Percentiles rank a stretch among this genome's conserved stretches.
These are phyloP conservation scores for Drosophila greeni DNA, from an alignment of 2,888 invertebrate species.

Conservation along the genomic window DNA sequence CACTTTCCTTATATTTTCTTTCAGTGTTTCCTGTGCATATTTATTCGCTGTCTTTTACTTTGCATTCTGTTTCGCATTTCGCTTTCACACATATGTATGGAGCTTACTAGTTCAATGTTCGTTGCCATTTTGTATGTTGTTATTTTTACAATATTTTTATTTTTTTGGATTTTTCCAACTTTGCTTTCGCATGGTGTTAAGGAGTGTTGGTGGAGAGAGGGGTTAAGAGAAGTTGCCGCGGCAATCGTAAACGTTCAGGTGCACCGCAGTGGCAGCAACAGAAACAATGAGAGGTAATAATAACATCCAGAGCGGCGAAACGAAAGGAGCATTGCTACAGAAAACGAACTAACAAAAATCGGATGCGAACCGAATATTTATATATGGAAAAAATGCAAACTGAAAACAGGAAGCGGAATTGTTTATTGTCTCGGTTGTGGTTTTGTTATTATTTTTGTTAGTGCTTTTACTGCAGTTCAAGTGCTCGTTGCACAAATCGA, in stretches of 20 bases:
- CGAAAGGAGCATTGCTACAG: constrained; percentile 13
- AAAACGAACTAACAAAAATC: constrained; percentile 15
- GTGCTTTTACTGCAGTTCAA: constrained; percentile 14
- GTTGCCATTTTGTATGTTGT: constrained; percentile 9
- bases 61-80: constrained; percentile 13
- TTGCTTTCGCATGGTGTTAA: neutral
- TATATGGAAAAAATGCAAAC: constrained; percentile 29
- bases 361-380: constrained; percentile 26
- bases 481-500: constrained; percentile 35
- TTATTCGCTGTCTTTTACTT: constrained; percentile 21
- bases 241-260: constrained; percentile 66
- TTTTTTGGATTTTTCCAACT: neutral
- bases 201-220: constrained; percentile 6
- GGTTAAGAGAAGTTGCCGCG: constrained; percentile 35
- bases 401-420: constrained; percentile 35
- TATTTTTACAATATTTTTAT: constrained; percentile 1
- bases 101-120: constrained; percentile 34
- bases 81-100: constrained; percentile 20
- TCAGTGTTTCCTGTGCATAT: constrained; percentile 5
- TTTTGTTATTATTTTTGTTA: constrained; percentile 22
- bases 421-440: constrained; percentile 33
- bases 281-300: constrained; percentile 30
- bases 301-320: constrained; percentile 18
- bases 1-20: neutral
- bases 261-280: constrained; percentile 45